Conservation (phyloP, 2,797 vertebrate genomes). For the Cetoscarus ocellatus region DNA sequence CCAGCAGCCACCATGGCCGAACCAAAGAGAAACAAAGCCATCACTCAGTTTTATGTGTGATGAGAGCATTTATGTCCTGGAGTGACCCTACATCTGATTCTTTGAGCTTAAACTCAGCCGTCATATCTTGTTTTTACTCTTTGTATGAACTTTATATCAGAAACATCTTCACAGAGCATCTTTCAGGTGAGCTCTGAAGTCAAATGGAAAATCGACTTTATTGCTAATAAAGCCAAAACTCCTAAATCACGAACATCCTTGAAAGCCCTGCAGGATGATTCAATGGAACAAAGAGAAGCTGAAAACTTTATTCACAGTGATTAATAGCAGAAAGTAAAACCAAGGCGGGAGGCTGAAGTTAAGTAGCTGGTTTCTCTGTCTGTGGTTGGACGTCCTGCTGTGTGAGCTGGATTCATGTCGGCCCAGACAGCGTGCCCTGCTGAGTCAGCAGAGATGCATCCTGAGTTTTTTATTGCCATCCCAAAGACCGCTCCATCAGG, state of each 20-base stretch:
- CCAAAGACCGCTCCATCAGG: conserved; percentile 17
- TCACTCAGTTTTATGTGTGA: no score
- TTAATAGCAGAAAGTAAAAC: not conserved
- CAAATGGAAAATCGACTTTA: conserved; percentile 6
- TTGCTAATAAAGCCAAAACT: not conserved
- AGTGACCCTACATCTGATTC: no score
- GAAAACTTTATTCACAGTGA: conserved; percentile 1
- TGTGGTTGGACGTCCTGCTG: conserved; percentile 34
- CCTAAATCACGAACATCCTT: conserved; percentile 11
- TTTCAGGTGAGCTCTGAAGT: conserved; percentile 1
- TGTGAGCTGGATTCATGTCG: conserved; percentile 30
- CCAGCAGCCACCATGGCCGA: no score
- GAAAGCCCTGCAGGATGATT: not conserved
- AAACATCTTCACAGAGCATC: conserved; percentile 12
- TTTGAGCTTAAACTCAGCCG: no score
- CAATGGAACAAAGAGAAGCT: conserved; percentile 6
- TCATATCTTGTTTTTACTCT: no score
- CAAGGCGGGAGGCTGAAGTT: no score
- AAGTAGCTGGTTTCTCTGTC: not conserved
- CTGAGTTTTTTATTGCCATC: conserved; percentile 29
- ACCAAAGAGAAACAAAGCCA: no score
- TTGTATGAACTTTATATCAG: conserved; percentile 8
- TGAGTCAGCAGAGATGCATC: conserved; percentile 64
- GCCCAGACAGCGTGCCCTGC: conserved; percentile 31
- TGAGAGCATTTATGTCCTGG: no score